Evolutionary conservation across 1,140 invertebrate genomes (phyloP).

Genomic region (Pachypeltis micranthus): DNA sequence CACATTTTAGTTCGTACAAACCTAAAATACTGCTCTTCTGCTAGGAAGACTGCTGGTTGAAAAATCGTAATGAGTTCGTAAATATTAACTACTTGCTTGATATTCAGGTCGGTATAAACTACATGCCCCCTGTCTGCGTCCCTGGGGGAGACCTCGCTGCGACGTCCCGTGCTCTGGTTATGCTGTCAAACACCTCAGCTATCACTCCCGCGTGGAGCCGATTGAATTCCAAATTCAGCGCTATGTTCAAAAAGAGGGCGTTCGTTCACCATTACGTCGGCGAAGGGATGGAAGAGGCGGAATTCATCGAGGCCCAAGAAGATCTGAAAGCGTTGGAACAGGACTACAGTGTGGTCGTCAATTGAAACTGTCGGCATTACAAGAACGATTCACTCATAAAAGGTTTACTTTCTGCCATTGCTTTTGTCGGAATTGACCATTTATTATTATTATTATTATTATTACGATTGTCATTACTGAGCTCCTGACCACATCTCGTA

Average conservation of each 20-base stretch:
- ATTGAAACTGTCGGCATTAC: neutral
- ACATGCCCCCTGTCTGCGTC: constrained; percentile 57
- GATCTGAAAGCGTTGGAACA: constrained; percentile 16
- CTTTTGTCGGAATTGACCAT: neutral
- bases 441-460: neutral
- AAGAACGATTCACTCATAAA: neutral
- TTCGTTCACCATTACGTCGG: constrained; percentile 45
- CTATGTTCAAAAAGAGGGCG: constrained; percentile 56
- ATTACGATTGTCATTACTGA: neutral
- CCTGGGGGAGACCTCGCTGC: constrained; percentile 46
- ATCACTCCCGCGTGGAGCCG: constrained; percentile 67
- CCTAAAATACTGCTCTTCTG: too few relatives aligned
- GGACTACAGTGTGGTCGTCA: constrained; percentile 16
- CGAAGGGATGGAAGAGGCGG: constrained; percentile 35
- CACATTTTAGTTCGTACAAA: too few relatives aligned
- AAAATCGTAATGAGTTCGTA: too few relatives aligned
- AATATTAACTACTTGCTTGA: too few relatives aligned
- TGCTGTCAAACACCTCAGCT: constrained; percentile 73
- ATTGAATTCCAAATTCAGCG: constrained; percentile 69
- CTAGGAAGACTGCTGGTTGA: too few relatives aligned
- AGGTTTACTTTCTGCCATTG: neutral
- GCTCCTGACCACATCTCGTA: neutral
- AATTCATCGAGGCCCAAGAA: constrained; percentile 22
- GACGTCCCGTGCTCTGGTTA: constrained; percentile 48
- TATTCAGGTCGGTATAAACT: constrained; percentile 43